These are phyloP conservation scores for Odocoileus virginianus DNA, from an alignment of 2,113 vertebrate species.

Conservation along the genomic window DNA sequence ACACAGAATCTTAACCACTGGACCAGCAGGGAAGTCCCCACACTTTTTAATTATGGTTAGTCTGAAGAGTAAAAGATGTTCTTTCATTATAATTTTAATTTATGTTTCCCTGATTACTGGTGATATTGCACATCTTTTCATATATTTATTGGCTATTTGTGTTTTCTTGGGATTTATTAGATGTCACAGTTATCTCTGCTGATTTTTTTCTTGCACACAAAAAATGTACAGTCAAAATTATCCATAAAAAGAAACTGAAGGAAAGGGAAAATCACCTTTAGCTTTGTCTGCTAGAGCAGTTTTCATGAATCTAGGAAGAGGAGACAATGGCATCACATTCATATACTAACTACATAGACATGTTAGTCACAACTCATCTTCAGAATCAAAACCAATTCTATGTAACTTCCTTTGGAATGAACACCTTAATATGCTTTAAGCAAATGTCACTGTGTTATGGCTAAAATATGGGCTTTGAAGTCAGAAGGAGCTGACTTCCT, in stretches of 20 bases:
- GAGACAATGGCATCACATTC: background rate
- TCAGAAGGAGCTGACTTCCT: background rate
- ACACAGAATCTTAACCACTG: background rate
- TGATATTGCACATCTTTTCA: slow-evolving; percentile 32
- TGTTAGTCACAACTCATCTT: background rate
- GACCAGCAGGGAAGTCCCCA: background rate
- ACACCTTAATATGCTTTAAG: background rate
- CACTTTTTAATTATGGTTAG: slow-evolving; percentile 6
- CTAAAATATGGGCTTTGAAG: background rate
- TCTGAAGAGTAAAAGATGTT: slow-evolving; percentile 33
- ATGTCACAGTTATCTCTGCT: slow-evolving; percentile 17
- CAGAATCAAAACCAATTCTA: background rate
- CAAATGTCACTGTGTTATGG: background rate
- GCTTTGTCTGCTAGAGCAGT: background rate
- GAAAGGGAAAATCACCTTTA: background rate
- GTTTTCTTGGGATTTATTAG: slow-evolving; percentile 27
- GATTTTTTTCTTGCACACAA: slow-evolving; percentile 7
- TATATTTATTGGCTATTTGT: slow-evolving; percentile 46
- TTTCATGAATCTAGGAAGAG: background rate
- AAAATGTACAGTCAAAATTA: slow-evolving; percentile 10
- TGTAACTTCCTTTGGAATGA: background rate
- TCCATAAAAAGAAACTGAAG: slow-evolving; percentile 26
- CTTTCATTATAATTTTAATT: slow-evolving; percentile 50
- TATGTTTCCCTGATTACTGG: slow-evolving; percentile 37
- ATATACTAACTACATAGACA: background rate